Base-by-base conservation (phyloP, 2,888 invertebrate species). In the Alviniconcha strummeri region DNA sequence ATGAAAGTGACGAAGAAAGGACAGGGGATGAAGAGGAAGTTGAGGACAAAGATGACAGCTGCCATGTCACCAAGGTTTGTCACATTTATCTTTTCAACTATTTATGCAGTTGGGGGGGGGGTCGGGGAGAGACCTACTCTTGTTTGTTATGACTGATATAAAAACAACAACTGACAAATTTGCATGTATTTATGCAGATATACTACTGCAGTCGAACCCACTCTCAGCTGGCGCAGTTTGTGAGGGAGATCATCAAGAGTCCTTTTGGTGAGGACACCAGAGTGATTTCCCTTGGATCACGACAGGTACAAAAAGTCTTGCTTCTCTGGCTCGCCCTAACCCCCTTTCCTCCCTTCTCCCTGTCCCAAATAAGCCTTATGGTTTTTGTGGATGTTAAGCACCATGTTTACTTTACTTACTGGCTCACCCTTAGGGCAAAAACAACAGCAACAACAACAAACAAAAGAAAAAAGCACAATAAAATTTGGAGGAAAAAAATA, bases 131-230 rank as follows among this genome's bases (percentile, higher is more conserved):
- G 60, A 36, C 36, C 36, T 36, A 36, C 36, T 36, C 36, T 36
- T 36, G 36, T 0, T 36, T 36, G 3, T 36, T 36, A 36, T 36
- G 36, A 36, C 36, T 36, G 36, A 36, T 36, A 36, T 36, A 3
- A 36, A 36, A 36, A 1, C 36, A 36, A 36, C 36, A 36, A 36
- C 36, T 36, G 1, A 1, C 36, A 36, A 36, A 36, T 36, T 36
- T 36, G 36, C 36, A 36, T 36, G 60, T 60, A 60, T 60, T 8
- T 64, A 64, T 89, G 36, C 91, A 94, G 96, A 96, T 99, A 86
- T 97, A 96, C 92, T 99, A 97, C 93, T 98, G 98, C 93, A 98
- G 98, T 87, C 95, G 99, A 90, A 99, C 99, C 7, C 99, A 99
- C 94, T 98, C 99, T 0, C 99, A 99, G 93, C 94, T 99, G 72